Evolutionary conservation across 2,888 invertebrate species (phyloP).

Genomic region (Serripes groenlandicus): DNA sequence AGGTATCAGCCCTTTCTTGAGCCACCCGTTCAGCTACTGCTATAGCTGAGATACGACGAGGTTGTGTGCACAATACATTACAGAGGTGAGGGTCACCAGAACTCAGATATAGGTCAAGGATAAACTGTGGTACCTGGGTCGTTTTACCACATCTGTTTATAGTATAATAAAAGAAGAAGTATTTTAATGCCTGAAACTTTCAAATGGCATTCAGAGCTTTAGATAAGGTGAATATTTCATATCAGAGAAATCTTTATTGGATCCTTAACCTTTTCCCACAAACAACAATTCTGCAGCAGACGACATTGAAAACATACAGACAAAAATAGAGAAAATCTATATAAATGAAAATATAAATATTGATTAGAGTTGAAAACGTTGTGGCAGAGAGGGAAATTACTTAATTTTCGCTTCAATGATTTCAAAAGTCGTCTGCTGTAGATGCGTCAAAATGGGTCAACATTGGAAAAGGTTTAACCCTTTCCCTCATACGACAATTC

Average conservation of each 20-base stretch:
- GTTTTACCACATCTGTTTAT: slow-evolving; percentile 85
- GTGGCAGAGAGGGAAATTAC: background rate
- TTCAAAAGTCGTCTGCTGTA: too few species aligned
- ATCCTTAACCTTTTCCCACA: background rate
- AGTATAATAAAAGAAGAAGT: background rate
- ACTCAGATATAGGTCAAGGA: slow-evolving; percentile 92
- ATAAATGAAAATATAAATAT: background rate
- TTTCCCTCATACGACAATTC: too few species aligned
- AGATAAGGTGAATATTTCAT: too few species aligned
- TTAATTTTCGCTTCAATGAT: background rate
- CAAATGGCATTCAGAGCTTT: too few species aligned
- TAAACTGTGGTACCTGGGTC: slow-evolving; percentile 92
- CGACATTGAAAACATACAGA: background rate
- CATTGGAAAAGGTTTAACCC: too few species aligned
- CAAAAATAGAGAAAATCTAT: background rate
- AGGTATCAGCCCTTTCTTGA: slow-evolving; percentile 91
- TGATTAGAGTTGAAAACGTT: background rate
- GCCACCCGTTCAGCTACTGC: slow-evolving; percentile 95
- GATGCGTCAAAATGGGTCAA: too few species aligned
- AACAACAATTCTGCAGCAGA: background rate
- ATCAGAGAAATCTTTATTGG: too few species aligned
- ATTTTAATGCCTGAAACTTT: too few species aligned
- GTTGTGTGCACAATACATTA: slow-evolving; percentile 89
- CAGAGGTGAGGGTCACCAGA: slow-evolving; percentile 79
- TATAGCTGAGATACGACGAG: slow-evolving; percentile 95